Evolutionary conservation across 2,888 invertebrate genomes (phyloP), one percentile per base, ranked within the genome.

Genomic region (Nowickia ferox): DNA sequence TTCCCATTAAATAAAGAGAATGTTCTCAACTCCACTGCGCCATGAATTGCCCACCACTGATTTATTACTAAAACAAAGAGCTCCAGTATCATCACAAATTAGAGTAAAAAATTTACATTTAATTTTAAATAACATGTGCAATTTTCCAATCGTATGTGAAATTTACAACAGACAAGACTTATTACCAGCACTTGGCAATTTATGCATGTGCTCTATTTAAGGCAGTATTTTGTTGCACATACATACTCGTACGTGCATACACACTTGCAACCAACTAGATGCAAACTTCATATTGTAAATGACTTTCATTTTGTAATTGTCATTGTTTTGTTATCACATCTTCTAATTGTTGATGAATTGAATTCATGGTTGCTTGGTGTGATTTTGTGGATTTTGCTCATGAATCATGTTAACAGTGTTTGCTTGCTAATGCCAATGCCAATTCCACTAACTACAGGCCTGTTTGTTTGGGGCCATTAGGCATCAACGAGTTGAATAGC

Each of bases 291-390:
- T 30, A 6, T 15, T 72, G 38, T 38, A 48, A 72, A 72, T 72
- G 59, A 15, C 46, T 46, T 71, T 53, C 44, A 84, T 59, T 78
- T 78, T 72, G 77, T 71, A 66, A 72, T 83, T 72, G 72, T 84
- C 77, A 68, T 78, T 84, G 83, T 78, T 59, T 44, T 40, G 72
- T 74, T 78, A 78, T 84, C 66, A 84, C 83, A 74, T 78, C 72
- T 61, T 68, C 77, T 72, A 84, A 78, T 78, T 84, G 72, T 17
- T 84, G 83, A 84, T 84, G 77, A 42, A 72, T 59, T 66, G 59
- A 17, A n/a, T 68, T 44, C 44, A 68, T 78, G 72, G 30, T 42
- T 66, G 59, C 22, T 15, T 72, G 68, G 74, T 83, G 74, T 75
- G 81, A 81, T 61, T 80, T 71, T 55, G 46, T 1, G 46, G 55